Conservation (phyloP, 1,140 invertebrate genomes). For the Drosophila triauraria region DNA sequence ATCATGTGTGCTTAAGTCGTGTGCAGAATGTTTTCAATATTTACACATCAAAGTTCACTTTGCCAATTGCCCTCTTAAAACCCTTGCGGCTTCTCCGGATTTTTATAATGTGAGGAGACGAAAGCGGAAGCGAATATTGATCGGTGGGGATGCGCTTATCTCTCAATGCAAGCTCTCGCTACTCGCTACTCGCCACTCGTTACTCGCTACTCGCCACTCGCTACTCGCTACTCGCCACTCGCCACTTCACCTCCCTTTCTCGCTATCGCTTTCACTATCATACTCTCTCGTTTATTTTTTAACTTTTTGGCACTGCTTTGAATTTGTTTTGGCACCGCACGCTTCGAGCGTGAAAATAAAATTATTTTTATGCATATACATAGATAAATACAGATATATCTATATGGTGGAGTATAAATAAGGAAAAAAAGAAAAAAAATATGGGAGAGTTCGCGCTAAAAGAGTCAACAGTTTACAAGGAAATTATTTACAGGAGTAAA, state of each 20-base stretch:
- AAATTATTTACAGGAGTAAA: constrained; percentile 67
- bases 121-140: constrained; percentile 13
- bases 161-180: background rate
- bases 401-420: constrained; percentile 37
- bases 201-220: too few species aligned
- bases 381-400: constrained; percentile 40
- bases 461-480: constrained; percentile 53
- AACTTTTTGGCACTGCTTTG: constrained; percentile 77
- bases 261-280: constrained; percentile 3
- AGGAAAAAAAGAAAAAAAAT: constrained; percentile 30
- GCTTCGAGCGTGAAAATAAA: constrained; percentile 73
- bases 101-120: constrained; percentile 5
- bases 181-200: too few species aligned
- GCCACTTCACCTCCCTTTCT: background rate
- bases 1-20: constrained; percentile 51
- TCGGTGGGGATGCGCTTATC: constrained; percentile 62
- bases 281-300: constrained; percentile 31
- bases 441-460: constrained; percentile 12
- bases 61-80: constrained; percentile 30
- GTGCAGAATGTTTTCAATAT: constrained; percentile 55
- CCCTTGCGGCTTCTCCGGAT: background rate
- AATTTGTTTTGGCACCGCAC: constrained; percentile 79
- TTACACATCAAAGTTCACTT: constrained; percentile 59
- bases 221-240: too few species aligned
- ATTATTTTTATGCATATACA: constrained; percentile 51